Evolutionary conservation across 2,113 vertebrate genomes (phyloP).

Genomic region (Neomonachus schauinslandi): DNA sequence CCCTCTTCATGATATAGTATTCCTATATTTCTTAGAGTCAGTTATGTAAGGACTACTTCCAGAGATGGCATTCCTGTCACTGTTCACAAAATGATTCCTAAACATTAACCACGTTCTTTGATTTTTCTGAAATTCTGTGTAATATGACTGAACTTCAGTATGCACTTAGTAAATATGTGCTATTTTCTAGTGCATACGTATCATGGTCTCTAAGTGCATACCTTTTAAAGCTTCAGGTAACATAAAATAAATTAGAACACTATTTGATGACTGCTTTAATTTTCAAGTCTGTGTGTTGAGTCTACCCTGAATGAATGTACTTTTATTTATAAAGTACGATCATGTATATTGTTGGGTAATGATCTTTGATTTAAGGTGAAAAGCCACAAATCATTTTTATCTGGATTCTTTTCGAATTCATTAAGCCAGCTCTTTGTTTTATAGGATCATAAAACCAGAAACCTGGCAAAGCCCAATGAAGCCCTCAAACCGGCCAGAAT

Average conservation of each 20-base stretch:
- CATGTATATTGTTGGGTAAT: neutral
- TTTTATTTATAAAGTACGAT: neutral
- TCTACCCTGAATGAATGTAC: neutral
- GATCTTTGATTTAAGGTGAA: conserved; percentile 8
- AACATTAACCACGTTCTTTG: neutral
- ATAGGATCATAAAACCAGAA: neutral
- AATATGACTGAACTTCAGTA: neutral
- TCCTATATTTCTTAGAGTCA: neutral
- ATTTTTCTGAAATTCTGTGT: neutral
- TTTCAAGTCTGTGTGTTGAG: neutral
- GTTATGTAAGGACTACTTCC: neutral
- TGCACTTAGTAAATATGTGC: neutral
- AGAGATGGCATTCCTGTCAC: neutral
- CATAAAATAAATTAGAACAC: neutral
- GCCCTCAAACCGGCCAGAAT: neutral
- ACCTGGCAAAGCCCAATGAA: neutral
- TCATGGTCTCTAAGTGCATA: neutral
- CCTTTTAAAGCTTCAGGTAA: neutral
- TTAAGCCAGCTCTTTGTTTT: neutral
- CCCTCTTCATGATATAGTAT: neutral
- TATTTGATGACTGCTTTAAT: neutral
- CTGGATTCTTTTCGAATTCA: neutral
- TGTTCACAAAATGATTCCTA: neutral
- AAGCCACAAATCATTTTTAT: conserved; percentile 32
- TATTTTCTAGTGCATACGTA: neutral